Conservation (phyloP, 1,140 invertebrate genomes). For the Drosophila subobscura region DNA sequence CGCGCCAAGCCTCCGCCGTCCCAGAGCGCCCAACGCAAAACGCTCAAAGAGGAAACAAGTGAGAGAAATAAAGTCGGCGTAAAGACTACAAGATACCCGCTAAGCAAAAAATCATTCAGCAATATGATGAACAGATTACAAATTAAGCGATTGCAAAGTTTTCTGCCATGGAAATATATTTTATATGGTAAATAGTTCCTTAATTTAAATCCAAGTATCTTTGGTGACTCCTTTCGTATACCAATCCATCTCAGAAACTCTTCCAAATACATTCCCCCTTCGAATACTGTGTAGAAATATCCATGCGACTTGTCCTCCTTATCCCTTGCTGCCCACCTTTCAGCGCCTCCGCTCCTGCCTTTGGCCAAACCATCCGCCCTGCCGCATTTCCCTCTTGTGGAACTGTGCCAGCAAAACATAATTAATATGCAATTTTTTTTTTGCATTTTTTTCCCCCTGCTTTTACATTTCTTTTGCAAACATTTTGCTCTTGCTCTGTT, state of each 20-base stretch:
- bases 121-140: no score
- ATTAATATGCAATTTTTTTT: slow-evolving; percentile 77
- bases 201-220: no score
- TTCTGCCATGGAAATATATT: no score
- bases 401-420: slow-evolving; percentile 81
- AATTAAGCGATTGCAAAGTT: no score
- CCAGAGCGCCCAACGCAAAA: slow-evolving; percentile 10
- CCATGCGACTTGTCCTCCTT: slow-evolving; percentile 9
- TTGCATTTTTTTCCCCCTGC: slow-evolving; percentile 58
- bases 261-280: no score
- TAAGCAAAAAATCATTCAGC: no score
- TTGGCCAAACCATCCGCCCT: background rate
- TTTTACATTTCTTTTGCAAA: slow-evolving; percentile 52
- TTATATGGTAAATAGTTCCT: no score
- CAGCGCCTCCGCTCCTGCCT: background rate
- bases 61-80: no score
- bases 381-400: slow-evolving; percentile 33
- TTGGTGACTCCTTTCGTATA: no score
- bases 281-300: no score
- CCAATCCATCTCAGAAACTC: no score
- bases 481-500: slow-evolving; percentile 51
- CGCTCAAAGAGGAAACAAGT: slow-evolving; percentile 56
- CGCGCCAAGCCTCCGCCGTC: background rate
- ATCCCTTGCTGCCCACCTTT: background rate
- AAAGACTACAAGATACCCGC: no score